Base-by-base conservation (phyloP, 2,113 vertebrate species). In the Sebastes fasciatus region DNA sequence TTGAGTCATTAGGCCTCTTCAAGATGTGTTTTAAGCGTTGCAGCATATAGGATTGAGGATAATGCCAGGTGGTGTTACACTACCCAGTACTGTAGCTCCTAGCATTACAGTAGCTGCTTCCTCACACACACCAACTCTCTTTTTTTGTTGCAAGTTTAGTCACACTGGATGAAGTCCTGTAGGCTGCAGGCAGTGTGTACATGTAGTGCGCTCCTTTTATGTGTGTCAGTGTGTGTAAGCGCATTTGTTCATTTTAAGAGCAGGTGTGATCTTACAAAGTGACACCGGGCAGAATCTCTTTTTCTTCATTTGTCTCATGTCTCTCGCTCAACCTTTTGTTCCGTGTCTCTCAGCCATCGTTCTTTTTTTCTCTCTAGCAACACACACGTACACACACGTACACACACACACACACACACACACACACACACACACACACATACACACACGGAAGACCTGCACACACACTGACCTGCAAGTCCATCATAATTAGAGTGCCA, bases 401-500 rank as follows among this genome's bases (percentile, higher is more conserved):
- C 34, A 62, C 68, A 64, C 65, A 49, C 45, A 26, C 62, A 64
- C 43, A 75, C 54, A 51, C 69, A 67, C 79, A 70, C 71, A 45
- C 79, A 60, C 54, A n/a, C n/a, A 48, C 58, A 60, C 58, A 60
- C 77, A 67, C 70, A 67, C 34, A 62, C 68, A 64, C 65, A 49
- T 34, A 26, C 62, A 64, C 43, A 75, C 54, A 51, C 19, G 43
- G 8, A 58, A 54, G 7, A 60, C 21, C 1, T 19, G 16, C 69
- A 67, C 79, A 70, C 71, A 45, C 79, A 60, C 54, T 14, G 40
- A 42, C 82, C 72, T 63, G 26, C 81, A 51, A 77, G 54, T 71
- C 79, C 72, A 23, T 85, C 82, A 79, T 80, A 83, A 87, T 85
- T 84, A 86, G 58, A 77, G 67, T 26, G 45, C 78, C 48, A 71